phyloP scores from a whole-genome alignment of 2,113 vertebrate species.

The Pungitius pungitius region DNA sequence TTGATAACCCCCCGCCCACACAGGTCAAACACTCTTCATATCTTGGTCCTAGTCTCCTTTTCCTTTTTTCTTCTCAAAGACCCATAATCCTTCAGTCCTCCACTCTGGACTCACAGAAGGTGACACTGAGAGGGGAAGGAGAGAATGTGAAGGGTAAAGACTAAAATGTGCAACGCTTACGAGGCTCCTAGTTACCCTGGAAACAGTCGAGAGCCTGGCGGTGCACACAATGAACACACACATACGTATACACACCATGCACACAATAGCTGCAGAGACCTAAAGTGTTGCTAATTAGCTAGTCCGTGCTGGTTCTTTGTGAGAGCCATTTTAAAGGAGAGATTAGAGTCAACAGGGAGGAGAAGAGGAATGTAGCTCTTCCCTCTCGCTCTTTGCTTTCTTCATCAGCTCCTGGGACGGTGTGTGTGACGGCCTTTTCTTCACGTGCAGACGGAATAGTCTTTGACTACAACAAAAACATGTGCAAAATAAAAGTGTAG shows the following conservation, averaged over 20 bases:
- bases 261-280: conserved; percentile 80
- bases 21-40: conserved; percentile 25
- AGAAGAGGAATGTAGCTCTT: conserved; percentile 72
- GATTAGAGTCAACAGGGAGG: conserved; percentile 84
- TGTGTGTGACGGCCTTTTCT: conserved; percentile 13
- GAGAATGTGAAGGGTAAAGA: conserved; percentile 55
- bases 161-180: conserved; percentile 73
- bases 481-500: neutral
- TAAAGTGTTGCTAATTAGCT: conserved; percentile 87
- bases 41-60: conserved; percentile 12
- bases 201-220: conserved; percentile 77
- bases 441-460: conserved; percentile 46
- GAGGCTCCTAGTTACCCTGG: conserved; percentile 80
- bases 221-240: conserved; percentile 68
- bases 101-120: conserved; percentile 27
- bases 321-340: conserved; percentile 81
- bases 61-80: conserved; percentile 15
- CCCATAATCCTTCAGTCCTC: conserved; percentile 26
- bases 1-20: conserved; percentile 21
- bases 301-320: conserved; percentile 79
- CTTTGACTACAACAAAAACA: conserved; percentile 37
- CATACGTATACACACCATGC: conserved; percentile 52
- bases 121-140: conserved; percentile 52
- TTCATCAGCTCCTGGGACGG: conserved; percentile 39
- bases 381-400: conserved; percentile 61